Evolutionary conservation across 2,113 vertebrate genomes (phyloP).

Genomic region (Meriones unguiculatus): DNA sequence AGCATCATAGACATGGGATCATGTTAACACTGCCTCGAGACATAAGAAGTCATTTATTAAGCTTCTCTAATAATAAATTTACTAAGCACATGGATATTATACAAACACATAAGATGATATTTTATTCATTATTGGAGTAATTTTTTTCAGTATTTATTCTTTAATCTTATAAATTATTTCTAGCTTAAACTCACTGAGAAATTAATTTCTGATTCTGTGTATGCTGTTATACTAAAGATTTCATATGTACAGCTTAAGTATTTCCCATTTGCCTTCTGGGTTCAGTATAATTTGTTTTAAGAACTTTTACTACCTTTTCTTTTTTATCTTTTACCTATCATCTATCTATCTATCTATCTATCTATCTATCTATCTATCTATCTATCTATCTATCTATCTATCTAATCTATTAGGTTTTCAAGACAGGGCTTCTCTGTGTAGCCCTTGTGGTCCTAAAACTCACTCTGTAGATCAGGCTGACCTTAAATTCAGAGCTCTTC

Average conservation of each 20-base stretch:
- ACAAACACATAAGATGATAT: neutral
- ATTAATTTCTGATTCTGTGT: neutral
- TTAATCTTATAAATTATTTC: neutral
- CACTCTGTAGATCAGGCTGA: neutral
- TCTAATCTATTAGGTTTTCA: neutral
- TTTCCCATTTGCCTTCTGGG: neutral
- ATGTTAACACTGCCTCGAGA: neutral
- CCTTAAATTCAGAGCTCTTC: neutral
- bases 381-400: neutral
- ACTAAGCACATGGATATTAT: neutral
- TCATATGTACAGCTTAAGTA: neutral
- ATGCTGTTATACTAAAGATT: neutral
- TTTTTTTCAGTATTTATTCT: neutral
- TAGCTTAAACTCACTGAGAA: neutral
- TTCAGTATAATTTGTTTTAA: neutral
- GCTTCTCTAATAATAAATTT: neutral
- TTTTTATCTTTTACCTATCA: too few species aligned
- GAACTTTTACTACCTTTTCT: too few species aligned
- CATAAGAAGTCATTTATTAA: neutral
- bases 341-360: too few species aligned
- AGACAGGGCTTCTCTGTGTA: neutral
- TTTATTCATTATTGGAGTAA: constrained; percentile 18
- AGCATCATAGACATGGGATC: neutral
- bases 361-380: neutral
- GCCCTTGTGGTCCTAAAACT: neutral